These are phyloP conservation scores for Ifrita kowaldi DNA, from an alignment of 2,113 vertebrate genomes.

Conservation along the genomic window DNA sequence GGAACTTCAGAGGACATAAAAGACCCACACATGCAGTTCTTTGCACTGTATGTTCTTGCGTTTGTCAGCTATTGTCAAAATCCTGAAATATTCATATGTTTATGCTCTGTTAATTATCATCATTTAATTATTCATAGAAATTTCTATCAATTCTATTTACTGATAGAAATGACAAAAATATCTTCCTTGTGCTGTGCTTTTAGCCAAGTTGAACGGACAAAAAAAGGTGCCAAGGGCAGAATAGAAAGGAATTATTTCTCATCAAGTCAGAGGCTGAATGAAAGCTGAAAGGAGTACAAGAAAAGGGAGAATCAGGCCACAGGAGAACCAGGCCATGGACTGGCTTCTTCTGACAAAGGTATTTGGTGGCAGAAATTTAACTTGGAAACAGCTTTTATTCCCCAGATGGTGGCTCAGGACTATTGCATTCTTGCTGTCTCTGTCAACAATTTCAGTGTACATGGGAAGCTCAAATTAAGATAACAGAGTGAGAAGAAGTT, in stretches of 20 bases:
- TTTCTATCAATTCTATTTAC: neutral
- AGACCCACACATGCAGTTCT: neutral
- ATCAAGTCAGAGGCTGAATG: neutral
- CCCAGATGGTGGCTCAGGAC: neutral
- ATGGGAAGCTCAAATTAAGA: neutral
- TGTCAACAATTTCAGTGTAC: neutral
- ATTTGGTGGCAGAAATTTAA: neutral
- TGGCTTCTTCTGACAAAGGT: neutral
- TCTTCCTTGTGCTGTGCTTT: neutral
- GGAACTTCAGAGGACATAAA: neutral
- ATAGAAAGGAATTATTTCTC: neutral
- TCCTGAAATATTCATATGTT: constrained; percentile 14
- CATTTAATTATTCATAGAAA: neutral
- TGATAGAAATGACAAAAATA: neutral
- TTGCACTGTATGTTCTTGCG: neutral
- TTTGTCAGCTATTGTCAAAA: neutral
- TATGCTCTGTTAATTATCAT: neutral
- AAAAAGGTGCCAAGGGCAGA: neutral
- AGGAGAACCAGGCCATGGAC: neutral
- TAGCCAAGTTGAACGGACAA: neutral
- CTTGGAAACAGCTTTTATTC: neutral
- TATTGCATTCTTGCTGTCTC: neutral
- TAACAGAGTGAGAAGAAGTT: neutral
- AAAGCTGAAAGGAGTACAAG: neutral
- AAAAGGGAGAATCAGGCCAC: neutral